Percentiles rank a stretch among this genome's conserved stretches.
Conservation (phyloP, 2,113 vertebrate genomes). For the Bungarus multicinctus region DNA sequence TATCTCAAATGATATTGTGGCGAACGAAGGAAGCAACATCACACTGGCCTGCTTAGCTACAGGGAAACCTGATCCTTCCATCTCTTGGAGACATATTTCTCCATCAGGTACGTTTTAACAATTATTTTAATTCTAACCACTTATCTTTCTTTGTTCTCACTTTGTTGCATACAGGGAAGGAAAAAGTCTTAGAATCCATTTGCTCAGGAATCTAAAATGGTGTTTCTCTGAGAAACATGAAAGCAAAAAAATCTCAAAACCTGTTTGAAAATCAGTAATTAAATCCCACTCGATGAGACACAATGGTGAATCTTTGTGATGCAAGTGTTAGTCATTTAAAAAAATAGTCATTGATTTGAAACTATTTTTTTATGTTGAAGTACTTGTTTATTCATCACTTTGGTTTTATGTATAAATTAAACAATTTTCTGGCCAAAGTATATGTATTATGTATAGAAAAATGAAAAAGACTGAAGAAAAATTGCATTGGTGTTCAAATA, state of each 20-base stretch:
- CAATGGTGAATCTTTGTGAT: neutral
- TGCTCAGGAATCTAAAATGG: neutral
- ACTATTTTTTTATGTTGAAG: neutral
- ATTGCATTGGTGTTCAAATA: neutral
- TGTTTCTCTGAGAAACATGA: neutral
- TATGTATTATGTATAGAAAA: neutral
- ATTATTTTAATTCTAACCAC: fast-evolving
- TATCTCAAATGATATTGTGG: constrained; percentile 86
- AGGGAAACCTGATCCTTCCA: constrained; percentile 93
- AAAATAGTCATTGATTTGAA: neutral
- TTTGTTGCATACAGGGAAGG: neutral
- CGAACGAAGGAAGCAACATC: constrained; percentile 95
- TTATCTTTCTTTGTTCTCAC: neutral
- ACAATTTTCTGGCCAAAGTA: neutral
- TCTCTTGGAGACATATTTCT: constrained; percentile 97
- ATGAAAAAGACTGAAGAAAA: neutral
- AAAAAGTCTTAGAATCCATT: neutral
- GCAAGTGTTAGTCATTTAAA: neutral
- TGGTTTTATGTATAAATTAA: neutral
- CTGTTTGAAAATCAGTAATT: neutral
- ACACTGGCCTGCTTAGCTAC: constrained; percentile 93
- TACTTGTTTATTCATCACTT: neutral
- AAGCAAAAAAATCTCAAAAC: neutral
- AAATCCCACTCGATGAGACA: neutral
- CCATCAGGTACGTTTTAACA: constrained; percentile 82